Conservation (phyloP, 2,113 vertebrate genomes). For the Azemiops feae region DNA sequence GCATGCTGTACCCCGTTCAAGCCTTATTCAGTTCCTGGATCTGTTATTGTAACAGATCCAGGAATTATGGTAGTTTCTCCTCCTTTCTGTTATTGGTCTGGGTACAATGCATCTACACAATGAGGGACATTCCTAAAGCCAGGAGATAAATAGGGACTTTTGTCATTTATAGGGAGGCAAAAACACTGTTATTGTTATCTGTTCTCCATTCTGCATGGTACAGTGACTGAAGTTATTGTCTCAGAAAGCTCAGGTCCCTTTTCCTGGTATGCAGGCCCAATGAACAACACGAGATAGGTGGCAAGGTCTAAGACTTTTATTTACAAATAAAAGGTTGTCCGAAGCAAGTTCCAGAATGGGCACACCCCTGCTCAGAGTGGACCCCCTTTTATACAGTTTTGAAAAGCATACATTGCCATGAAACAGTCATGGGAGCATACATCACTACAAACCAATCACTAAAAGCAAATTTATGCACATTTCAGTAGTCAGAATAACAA, state of each 20-base stretch:
- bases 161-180: neutral
- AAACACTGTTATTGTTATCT: neutral
- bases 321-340: neutral
- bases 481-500: neutral
- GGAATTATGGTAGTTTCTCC: neutral
- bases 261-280: neutral
- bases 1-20: neutral
- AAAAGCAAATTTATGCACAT: neutral
- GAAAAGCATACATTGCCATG: neutral
- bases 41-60: neutral
- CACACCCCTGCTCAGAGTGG: neutral
- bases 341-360: neutral
- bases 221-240: neutral
- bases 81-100: neutral
- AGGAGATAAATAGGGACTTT: neutral
- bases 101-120: neutral
- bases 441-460: neutral
- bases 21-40: neutral
- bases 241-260: neutral
- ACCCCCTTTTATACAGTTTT: neutral
- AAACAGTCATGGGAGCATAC: neutral
- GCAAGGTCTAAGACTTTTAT: neutral
- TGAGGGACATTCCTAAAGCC: neutral
- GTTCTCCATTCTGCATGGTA: neutral
- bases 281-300: neutral